Evolutionary conservation across 2,113 vertebrate species (phyloP).

Genomic region (Archilochus colubris): DNA sequence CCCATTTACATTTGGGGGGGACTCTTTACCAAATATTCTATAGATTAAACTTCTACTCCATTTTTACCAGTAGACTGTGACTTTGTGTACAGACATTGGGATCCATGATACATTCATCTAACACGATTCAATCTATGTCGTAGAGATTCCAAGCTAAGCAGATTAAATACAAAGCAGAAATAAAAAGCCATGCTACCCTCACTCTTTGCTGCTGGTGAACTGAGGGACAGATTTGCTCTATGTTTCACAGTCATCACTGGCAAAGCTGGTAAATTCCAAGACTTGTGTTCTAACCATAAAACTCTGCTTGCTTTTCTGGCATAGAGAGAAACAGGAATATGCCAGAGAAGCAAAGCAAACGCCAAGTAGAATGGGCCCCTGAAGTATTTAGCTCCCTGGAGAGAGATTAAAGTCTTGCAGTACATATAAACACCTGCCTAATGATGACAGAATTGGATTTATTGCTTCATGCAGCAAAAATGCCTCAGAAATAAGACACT

Average conservation of each 20-base stretch:
- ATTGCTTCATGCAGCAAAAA: slow-evolving; percentile 60
- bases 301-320: not conserved
- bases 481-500: slow-evolving; percentile 61
- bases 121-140: rapidly evolving
- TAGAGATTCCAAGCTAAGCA: not conserved
- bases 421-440: slow-evolving; percentile 66
- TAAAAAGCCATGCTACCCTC: not conserved
- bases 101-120: not conserved
- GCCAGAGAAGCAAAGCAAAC: slow-evolving; percentile 29
- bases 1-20: not conserved
- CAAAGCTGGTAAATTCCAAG: not conserved
- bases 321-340: not conserved
- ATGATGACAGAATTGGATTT: slow-evolving; percentile 61
- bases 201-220: not conserved
- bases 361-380: slow-evolving; percentile 1
- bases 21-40: not conserved
- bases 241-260: not conserved
- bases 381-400: slow-evolving; percentile 36
- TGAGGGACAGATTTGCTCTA: not conserved
- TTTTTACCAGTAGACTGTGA: not conserved
- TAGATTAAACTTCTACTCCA: not conserved
- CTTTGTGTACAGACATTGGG: not conserved
- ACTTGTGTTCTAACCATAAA: not conserved
- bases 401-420: slow-evolving; percentile 59
- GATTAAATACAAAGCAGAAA: not conserved